A percentile compares a stretch with the other conserved stretches of the same genome.
Conservation (phyloP, 2,888 invertebrate species). For the Nomada goodeniana region DNA sequence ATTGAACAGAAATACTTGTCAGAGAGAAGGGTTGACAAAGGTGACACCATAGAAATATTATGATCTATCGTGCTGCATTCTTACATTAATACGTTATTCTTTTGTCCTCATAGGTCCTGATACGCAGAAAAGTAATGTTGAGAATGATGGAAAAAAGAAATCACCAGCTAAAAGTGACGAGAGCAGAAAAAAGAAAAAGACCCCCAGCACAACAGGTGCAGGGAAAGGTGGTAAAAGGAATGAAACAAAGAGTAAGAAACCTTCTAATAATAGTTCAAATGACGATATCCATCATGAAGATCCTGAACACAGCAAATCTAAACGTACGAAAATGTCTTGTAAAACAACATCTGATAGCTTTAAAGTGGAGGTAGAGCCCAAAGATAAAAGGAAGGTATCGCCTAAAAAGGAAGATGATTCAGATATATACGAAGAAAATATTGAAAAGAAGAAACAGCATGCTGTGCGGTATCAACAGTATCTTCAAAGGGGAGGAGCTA, state of each 20-base stretch:
- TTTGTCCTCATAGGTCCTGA: slow-evolving; percentile 21
- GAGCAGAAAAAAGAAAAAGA: not conserved
- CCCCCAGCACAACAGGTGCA: slow-evolving; percentile 39
- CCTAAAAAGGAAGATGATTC: slow-evolving; percentile 63
- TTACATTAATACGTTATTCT: not conserved
- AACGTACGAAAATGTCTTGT: slow-evolving; percentile 43
- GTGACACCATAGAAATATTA: slow-evolving; percentile 5
- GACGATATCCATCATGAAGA: slow-evolving; percentile 46
- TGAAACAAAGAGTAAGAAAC: slow-evolving; percentile 29
- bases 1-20: slow-evolving; percentile 83
- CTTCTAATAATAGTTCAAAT: slow-evolving; percentile 29
- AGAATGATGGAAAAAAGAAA: slow-evolving; percentile 30
- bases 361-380: slow-evolving; percentile 65
- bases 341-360: slow-evolving; percentile 34
- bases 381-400: slow-evolving; percentile 48
- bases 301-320: slow-evolving; percentile 33
- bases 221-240: not conserved
- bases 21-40: slow-evolving; percentile 32
- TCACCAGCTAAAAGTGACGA: slow-evolving; percentile 50
- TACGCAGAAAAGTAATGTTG: not conserved
- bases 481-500: slow-evolving; percentile 91
- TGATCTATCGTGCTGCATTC: not conserved
- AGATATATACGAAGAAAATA: slow-evolving; percentile 88
- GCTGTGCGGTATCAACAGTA: slow-evolving; percentile 90
- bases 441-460: slow-evolving; percentile 88